Evolutionary conservation across 2,113 vertebrate species (phyloP), one percentile per base, ranked within the genome.

Genomic region (Thalassarche chlororhynchos): DNA sequence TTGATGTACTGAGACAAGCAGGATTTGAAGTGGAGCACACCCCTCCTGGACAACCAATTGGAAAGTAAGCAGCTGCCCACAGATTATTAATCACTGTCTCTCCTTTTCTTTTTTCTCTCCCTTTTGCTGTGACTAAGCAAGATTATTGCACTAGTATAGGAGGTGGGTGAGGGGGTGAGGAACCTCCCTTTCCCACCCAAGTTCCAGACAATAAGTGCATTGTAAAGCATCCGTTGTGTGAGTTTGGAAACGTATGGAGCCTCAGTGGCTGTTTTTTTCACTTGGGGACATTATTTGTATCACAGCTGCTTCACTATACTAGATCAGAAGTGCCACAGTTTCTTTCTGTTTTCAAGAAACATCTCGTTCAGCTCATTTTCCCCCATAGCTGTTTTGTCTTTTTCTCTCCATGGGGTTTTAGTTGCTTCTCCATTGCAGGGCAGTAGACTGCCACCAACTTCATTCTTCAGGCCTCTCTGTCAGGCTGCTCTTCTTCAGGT

Each of bases 1-100:
- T 99, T 94, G 99, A 99, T 95, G 99, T 99, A 94, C 98, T 99
- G 94, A 98, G 98, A 90, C 99, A 99, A 97, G 99, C 99, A 84
- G 99, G 99, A 89, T 99, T 99, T 92, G 98, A 99, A 95, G 99
- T 99, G 93, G 98, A 99, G 75, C 99, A 99, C 98, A 98, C 98
- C 14, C 98, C 99, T 6, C 98, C 99, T 24, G 99, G 98, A 96
- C 98, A 99, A 93, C 96, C 98, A 52, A 97, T 98, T 94, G 97
- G 98, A 98, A 98, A 98, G 99, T 99, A 97, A 99, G 99, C 97
- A 77, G 80, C 77, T 47, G 47, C 70, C 85, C 89, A 34, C 55
- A 95, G 78, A 74, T 90, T 89, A 36, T 80, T 91, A 52, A 90
- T 82, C 61, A 55, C 24, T 91, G 80, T 94, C 64, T 97, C 57